These are phyloP conservation scores for Romanogobio albipinnatus DNA, from an alignment of 2,113 vertebrate species.

Conservation along the genomic window DNA sequence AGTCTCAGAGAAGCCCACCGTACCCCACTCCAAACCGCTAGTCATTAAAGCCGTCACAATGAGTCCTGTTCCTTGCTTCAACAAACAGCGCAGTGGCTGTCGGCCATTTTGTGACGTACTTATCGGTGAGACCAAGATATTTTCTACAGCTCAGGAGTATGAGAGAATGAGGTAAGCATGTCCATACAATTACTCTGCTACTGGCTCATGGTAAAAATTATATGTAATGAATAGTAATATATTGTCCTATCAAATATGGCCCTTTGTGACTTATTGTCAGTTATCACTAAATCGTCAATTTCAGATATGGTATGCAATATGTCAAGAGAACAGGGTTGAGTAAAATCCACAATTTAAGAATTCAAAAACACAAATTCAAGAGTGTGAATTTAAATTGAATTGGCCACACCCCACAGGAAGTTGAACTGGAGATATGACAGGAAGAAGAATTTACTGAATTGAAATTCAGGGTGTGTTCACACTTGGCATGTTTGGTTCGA, in stretches of 20 bases:
- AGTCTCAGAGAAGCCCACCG: constrained; percentile 90
- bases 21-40: constrained; percentile 93
- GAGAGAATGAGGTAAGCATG: constrained; percentile 91
- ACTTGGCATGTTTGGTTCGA: no score
- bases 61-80: constrained; percentile 94
- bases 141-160: constrained; percentile 92
- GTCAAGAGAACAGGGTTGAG: neutral
- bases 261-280: neutral
- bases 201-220: neutral
- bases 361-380: neutral
- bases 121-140: constrained; percentile 95
- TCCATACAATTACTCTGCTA: neutral
- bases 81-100: constrained; percentile 97
- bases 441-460: neutral
- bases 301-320: neutral
- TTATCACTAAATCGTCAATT: neutral
- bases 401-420: neutral
- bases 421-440: neutral
- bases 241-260: neutral
- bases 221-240: neutral
- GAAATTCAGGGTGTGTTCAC: neutral
- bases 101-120: constrained; percentile 96
- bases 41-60: constrained; percentile 89
- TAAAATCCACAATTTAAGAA: neutral
- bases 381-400: neutral